These are phyloP conservation scores for Leucozona laternaria DNA, from an alignment of 2,888 invertebrate genomes.

Conservation along the genomic window DNA sequence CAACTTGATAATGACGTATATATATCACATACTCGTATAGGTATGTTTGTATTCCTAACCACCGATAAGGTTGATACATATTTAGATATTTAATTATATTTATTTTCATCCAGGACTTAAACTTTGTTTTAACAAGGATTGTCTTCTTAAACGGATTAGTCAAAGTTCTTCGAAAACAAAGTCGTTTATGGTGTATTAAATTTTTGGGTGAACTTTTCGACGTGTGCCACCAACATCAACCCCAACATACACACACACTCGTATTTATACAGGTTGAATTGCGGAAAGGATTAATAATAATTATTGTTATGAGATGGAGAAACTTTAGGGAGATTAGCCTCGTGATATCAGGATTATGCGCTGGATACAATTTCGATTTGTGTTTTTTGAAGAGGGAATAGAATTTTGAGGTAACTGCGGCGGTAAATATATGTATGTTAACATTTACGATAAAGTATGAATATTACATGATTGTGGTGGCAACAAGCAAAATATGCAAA, in stretches of 20 bases:
- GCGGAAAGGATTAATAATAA: slow-evolving; percentile 24
- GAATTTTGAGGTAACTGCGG: slow-evolving; percentile 1
- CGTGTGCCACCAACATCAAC: background rate
- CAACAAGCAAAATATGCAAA: slow-evolving; percentile 18
- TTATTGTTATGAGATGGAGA: slow-evolving; percentile 6
- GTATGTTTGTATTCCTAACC: background rate
- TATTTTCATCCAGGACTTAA: slow-evolving; percentile 17
- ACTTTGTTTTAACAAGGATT: slow-evolving; percentile 33
- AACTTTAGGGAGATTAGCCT: slow-evolving; percentile 1
- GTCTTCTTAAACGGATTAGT: slow-evolving; percentile 22
- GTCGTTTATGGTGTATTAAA: slow-evolving; percentile 25
- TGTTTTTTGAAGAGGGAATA: background rate
- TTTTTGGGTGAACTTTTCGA: slow-evolving; percentile 11
- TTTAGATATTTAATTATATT: slow-evolving; percentile 34
- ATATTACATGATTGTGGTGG: background rate
- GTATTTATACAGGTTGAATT: background rate
- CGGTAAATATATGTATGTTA: background rate
- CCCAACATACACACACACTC: background rate
- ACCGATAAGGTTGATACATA: slow-evolving; percentile 5
- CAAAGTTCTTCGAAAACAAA: slow-evolving; percentile 10
- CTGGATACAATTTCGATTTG: slow-evolving; percentile 6
- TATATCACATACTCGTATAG: background rate
- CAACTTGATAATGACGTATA: background rate
- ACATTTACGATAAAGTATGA: background rate
- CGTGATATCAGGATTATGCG: slow-evolving; percentile 3